phyloP scores from a whole-genome alignment of 2,888 invertebrate genomes.

The Mimachlamys varia region DNA sequence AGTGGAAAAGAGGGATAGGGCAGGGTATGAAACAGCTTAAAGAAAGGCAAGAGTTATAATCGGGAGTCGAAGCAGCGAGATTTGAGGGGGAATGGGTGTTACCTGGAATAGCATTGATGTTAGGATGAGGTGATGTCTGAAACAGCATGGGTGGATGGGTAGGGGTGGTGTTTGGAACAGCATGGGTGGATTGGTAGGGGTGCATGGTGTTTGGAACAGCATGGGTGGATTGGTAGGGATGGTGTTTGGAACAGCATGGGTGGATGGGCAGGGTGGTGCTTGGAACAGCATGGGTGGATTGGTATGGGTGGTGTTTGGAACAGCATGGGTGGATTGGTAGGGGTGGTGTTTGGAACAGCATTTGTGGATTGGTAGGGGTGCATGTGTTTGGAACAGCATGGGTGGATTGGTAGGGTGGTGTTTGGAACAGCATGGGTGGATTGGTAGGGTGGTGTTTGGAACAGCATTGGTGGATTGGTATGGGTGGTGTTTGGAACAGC shows the following conservation, averaged over 20 bases:
- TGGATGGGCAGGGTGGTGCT: neutral
- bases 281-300: neutral
- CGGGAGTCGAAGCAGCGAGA: neutral
- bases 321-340: too few species aligned
- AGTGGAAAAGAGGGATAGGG: neutral
- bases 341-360: too few species aligned
- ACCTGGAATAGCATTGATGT: neutral
- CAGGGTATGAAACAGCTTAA: neutral
- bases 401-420: neutral
- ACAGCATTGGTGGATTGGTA: neutral
- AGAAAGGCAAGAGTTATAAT: neutral
- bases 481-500: neutral
- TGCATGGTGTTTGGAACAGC: neutral
- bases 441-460: too few species aligned
- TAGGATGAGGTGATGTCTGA: neutral
- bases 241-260: neutral
- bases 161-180: neutral
- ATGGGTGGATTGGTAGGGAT: neutral
- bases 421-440: too few species aligned
- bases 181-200: neutral
- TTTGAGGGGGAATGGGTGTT: neutral
- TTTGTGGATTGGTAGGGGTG: neutral
- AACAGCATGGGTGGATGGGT: neutral
- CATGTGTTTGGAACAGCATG: neutral
- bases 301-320: neutral